Evolutionary conservation across 2,113 vertebrate genomes (phyloP), one percentile per base, ranked within the genome.

Genomic region (Neoarius graeffei): DNA sequence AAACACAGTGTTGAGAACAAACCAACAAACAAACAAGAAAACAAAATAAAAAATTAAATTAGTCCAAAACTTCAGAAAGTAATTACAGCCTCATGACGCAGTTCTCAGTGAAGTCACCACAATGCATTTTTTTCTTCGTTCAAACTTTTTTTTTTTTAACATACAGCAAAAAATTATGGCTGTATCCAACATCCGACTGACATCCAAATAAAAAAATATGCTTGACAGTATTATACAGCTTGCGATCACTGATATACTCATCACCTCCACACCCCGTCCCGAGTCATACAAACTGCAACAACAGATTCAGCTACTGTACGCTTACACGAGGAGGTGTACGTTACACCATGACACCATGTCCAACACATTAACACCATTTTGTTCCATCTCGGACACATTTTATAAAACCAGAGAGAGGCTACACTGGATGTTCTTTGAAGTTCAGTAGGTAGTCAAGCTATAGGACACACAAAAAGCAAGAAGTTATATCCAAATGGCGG

Each of bases 1-100:
- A 94, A 95, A 96, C 94, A 94, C 94, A 95, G 94, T 95, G 94
- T 94, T 94, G 93, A 93, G 92, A 95, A 95, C 93, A 94, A 94
- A 94, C 91, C 42, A 42, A 42, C 35, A 3, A 42, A 42, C 35
- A 94, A 94, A 94, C 89, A 89, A 64, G 35, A 11, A 59, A 81
- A 93, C 5, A 77, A 73, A 85, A 86, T 35, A 86, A 83, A 94
- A 93, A 91, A 92, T 89, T 90, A 93, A 94, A 93, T 90, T 91
- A 94, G 92, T 93, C 91, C 88, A 93, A 90, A 94, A 91, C 88
- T 89, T 94, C 92, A 93, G 90, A 95, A 94, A 95, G 94, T 92
- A 89, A 93, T 91, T 93, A 91, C 90, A 94, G 93, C 91, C 91
- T 92, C 87, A 93, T 91, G 89, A 95, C 87, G 85, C 92, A 93